Percentiles rank a stretch among this genome's conserved stretches.
phyloP scores from a whole-genome alignment of 2,797 vertebrate genomes.

The Xenops minutus region DNA sequence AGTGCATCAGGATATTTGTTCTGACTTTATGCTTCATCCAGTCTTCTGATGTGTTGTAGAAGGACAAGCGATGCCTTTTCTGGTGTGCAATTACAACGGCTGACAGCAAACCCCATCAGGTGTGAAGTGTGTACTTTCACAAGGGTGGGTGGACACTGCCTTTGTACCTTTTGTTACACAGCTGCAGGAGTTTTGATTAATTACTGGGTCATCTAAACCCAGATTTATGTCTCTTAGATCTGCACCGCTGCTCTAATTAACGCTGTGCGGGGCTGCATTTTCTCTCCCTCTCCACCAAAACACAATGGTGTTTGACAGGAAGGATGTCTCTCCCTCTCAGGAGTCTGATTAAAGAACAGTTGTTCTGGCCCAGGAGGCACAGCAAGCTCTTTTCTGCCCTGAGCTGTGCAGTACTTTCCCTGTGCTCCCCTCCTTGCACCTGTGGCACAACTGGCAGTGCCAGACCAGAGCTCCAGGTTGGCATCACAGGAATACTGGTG shows the following conservation, averaged over 20 bases:
- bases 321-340: background rate
- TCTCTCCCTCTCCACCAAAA: background rate
- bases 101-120: background rate
- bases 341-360: background rate
- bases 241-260: background rate
- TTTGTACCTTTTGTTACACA: background rate
- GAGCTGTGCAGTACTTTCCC: background rate
- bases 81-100: rapidly evolving
- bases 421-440: background rate
- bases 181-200: background rate
- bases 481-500: background rate
- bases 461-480: background rate
- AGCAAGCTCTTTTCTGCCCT: background rate
- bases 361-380: background rate
- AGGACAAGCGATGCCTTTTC: background rate
- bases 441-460: background rate
- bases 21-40: background rate
- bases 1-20: background rate
- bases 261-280: rapidly evolving
- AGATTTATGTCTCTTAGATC: background rate
- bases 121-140: background rate
- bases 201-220: background rate
- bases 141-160: background rate
- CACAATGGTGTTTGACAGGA: background rate
- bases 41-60: background rate